These are phyloP conservation scores for Nebria ingens DNA, from an alignment of 1,140 invertebrate species.

Conservation along the genomic window DNA sequence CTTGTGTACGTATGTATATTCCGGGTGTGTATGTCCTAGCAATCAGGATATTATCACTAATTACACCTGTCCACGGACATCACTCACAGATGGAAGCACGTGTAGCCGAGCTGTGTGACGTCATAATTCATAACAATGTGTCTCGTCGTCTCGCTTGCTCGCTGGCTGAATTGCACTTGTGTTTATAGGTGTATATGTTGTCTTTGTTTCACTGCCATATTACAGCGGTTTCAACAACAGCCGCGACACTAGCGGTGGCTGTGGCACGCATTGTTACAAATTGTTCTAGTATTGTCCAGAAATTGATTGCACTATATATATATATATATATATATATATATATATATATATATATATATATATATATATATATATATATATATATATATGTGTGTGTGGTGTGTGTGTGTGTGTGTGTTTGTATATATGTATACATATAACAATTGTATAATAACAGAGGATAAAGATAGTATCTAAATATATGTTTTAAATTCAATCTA, in stretches of 20 bases:
- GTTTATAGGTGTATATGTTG: too few relatives aligned
- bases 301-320: not conserved
- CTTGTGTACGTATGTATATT: slow-evolving; percentile 1
- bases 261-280: not conserved
- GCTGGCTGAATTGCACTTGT: too few relatives aligned
- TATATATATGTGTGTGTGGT: not conserved
- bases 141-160: not conserved
- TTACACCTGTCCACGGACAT: slow-evolving; percentile 7
- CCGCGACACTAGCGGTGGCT: not conserved
- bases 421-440: too few relatives aligned
- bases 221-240: not conserved
- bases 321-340: not conserved
- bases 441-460: too few relatives aligned
- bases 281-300: not conserved
- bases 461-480: too few relatives aligned
- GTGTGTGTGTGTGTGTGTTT: too few relatives aligned
- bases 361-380: slow-evolving; percentile 1
- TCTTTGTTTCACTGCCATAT: too few relatives aligned
- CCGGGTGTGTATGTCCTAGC: not conserved
- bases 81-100: slow-evolving; percentile 5
- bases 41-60: slow-evolving; percentile 8
- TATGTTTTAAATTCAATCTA: too few relatives aligned
- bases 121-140: not conserved
- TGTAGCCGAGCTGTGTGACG: not conserved
- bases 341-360: not conserved